A percentile compares a stretch with the other conserved stretches of the same genome.
Conservation (phyloP, 1,140 invertebrate species). For the Drosophila kikkawai region DNA sequence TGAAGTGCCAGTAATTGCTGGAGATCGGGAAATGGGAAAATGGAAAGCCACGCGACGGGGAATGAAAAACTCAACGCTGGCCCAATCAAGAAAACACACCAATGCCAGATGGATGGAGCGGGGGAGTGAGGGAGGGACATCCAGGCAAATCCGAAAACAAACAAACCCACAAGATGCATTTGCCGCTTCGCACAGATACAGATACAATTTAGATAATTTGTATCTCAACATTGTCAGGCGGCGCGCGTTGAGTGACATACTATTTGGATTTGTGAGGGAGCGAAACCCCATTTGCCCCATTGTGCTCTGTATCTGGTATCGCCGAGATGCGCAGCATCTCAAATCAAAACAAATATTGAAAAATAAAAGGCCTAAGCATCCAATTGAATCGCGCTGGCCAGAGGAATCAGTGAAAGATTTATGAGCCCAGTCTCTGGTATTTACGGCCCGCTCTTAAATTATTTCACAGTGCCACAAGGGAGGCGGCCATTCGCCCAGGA, state of each 20-base stretch:
- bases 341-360: conserved; percentile 69
- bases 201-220: conserved; percentile 85
- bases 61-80: conserved; percentile 32
- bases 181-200: conserved; percentile 37
- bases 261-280: conserved; percentile 71
- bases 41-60: conserved; percentile 40
- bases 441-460: conserved; percentile 73
- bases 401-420: conserved; percentile 78
- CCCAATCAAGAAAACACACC: conserved; percentile 31
- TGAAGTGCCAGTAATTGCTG: conserved; percentile 38
- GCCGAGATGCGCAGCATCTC: conserved; percentile 31
- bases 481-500: conserved; percentile 7
- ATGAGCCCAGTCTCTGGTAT: conserved; percentile 70
- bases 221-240: conserved; percentile 80
- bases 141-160: conserved; percentile 59
- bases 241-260: conserved; percentile 77
- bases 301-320: conserved; percentile 27
- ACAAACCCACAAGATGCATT: conserved; percentile 78
- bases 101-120: conserved; percentile 1
- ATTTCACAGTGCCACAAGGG: conserved; percentile 58
- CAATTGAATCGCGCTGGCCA: conserved; percentile 60
- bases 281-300: conserved; percentile 38
- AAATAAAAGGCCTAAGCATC: conserved; percentile 67
- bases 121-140: conserved; percentile 7
- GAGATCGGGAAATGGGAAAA: conserved; percentile 23